Evolutionary conservation across 2,888 invertebrate genomes (phyloP).

Genomic region (Amblyjoppa proteus): DNA sequence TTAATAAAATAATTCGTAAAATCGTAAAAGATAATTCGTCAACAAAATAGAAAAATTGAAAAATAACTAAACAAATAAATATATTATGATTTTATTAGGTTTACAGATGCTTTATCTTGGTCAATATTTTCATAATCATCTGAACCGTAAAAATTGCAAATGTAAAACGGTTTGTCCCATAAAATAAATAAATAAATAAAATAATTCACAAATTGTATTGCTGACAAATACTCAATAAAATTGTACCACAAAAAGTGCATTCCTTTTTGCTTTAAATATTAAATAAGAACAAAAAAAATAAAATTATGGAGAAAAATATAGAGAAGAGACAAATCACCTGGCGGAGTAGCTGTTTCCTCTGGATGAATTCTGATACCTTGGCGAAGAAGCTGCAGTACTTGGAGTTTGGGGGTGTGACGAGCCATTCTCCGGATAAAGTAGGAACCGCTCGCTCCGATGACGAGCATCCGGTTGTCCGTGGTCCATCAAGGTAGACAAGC

Average conservation of each 20-base stretch:
- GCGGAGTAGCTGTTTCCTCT: constrained; percentile 80
- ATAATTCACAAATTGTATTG: not conserved
- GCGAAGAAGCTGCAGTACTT: constrained; percentile 80
- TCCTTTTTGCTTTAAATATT: not conserved
- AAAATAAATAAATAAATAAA: not conserved
- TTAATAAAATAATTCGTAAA: not conserved
- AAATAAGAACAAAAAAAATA: not conserved
- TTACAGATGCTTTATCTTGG: no score
- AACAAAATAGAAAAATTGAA: not conserved
- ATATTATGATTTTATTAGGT: no score
- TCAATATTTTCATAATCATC: no score
- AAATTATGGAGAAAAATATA: not conserved
- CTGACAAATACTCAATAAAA: not conserved
- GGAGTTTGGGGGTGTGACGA: constrained; percentile 79
- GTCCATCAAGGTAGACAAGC: constrained; percentile 85
- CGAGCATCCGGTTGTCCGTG: constrained; percentile 85
- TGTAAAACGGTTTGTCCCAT: no score
- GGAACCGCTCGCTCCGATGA: constrained; percentile 84
- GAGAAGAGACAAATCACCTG: constrained; percentile 69
- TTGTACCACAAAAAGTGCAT: not conserved
- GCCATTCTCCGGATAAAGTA: constrained; percentile 84
- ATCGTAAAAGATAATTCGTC: not conserved
- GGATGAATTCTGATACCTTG: constrained; percentile 79
- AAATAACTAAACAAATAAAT: not conserved
- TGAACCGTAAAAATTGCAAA: no score